Percentiles rank a stretch among this genome's conserved stretches.
Conservation (phyloP, 2,113 vertebrate species). For the Archilochus colubris region DNA sequence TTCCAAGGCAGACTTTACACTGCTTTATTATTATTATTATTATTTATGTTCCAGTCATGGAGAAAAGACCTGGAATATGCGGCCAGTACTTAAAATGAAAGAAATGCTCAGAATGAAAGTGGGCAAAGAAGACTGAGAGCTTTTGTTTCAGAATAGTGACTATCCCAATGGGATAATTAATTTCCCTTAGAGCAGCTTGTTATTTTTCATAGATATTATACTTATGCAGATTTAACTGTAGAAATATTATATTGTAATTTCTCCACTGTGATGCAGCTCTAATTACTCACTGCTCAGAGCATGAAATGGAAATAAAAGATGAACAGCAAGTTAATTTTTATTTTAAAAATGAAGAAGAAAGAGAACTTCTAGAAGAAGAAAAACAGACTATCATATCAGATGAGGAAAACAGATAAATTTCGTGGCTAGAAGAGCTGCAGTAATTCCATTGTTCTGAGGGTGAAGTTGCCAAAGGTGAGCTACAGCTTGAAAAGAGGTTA, state of each 20-base stretch:
- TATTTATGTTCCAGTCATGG: slow-evolving; percentile 14
- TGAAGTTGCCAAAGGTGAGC: background rate
- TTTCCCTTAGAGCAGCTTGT: slow-evolving; percentile 30
- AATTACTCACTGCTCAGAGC: slow-evolving; percentile 45
- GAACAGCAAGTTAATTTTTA: background rate
- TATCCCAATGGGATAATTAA: slow-evolving; percentile 50
- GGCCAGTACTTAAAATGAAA: background rate
- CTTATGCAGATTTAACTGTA: slow-evolving; percentile 37
- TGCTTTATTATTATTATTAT: slow-evolving; percentile 23
- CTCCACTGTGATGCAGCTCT: slow-evolving; percentile 6
- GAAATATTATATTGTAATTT: slow-evolving; percentile 31
- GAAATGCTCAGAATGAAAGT: background rate
- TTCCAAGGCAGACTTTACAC: background rate
- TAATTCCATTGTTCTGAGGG: rapidly evolving
- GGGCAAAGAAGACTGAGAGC: background rate
- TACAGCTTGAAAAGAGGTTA: background rate
- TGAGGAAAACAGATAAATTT: rapidly evolving
- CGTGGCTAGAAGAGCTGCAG: background rate
- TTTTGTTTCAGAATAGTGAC: slow-evolving; percentile 22
- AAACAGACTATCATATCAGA: background rate
- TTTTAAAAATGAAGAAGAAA: background rate
- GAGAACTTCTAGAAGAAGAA: background rate
- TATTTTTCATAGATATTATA: slow-evolving; percentile 52
- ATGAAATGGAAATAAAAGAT: slow-evolving; percentile 16
- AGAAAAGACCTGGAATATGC: background rate